These are phyloP conservation scores for Prietella phreatophila DNA, from an alignment of 2,113 vertebrate species.

Conservation along the genomic window DNA sequence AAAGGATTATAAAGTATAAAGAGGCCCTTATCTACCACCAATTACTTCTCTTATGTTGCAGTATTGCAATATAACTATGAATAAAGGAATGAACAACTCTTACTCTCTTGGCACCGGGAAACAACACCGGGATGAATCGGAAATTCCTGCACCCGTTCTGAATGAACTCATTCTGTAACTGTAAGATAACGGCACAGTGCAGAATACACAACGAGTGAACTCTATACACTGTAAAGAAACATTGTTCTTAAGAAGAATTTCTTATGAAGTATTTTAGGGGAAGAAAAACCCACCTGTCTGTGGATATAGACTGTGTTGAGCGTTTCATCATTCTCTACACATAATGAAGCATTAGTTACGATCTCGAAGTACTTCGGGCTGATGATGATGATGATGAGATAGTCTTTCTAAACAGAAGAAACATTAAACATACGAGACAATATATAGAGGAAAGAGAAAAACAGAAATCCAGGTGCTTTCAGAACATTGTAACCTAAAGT, in stretches of 20 bases:
- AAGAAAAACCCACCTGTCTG: slow-evolving; percentile 46
- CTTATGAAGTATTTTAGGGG: too few relatives aligned
- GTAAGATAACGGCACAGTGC: neutral
- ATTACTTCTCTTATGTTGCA: neutral
- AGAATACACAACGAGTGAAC: neutral
- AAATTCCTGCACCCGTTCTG: slow-evolving; percentile 81
- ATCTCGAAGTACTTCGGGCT: slow-evolving; percentile 78
- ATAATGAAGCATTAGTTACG: slow-evolving; percentile 63
- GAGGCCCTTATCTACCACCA: neutral
- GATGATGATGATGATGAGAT: slow-evolving; percentile 80
- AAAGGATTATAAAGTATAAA: neutral
- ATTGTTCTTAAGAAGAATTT: neutral
- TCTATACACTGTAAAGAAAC: neutral
- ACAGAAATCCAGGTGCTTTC: neutral
- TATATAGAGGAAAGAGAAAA: neutral
- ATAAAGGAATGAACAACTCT: slow-evolving; percentile 8
- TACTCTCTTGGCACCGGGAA: slow-evolving; percentile 76
- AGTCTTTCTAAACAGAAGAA: slow-evolving; percentile 69
- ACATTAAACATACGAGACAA: neutral
- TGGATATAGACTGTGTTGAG: slow-evolving; percentile 79
- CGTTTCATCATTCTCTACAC: slow-evolving; percentile 72
- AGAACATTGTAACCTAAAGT: neutral
- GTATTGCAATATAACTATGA: neutral
- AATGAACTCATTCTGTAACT: slow-evolving; percentile 81
- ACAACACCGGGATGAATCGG: slow-evolving; percentile 77